Percentiles rank a stretch among this genome's conserved stretches.
These are phyloP conservation scores for Caligus rogercresseyi DNA, from an alignment of 1,140 invertebrate genomes.

Conservation along the genomic window DNA sequence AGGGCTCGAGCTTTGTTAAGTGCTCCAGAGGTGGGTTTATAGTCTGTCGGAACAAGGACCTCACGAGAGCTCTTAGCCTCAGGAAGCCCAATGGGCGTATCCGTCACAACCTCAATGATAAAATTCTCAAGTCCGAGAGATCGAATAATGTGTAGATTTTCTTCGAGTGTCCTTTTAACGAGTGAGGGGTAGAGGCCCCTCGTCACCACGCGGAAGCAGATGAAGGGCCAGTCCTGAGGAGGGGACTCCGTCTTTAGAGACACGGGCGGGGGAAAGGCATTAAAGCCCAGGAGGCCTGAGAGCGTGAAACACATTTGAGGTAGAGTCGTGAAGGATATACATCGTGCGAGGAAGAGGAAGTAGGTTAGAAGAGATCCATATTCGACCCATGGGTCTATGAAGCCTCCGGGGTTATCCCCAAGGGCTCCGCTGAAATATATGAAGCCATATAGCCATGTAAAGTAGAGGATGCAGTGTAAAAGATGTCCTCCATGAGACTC, in stretches of 20 bases:
- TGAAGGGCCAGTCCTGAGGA: slow-evolving; percentile 75
- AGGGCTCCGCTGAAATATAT: not conserved
- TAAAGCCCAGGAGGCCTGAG: slow-evolving; percentile 70
- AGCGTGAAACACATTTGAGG: slow-evolving; percentile 70
- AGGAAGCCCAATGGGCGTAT: slow-evolving; percentile 46
- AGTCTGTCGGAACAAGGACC: slow-evolving; percentile 65
- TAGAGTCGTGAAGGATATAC: slow-evolving; percentile 20
- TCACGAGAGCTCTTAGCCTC: slow-evolving; percentile 53
- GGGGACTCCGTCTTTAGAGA: slow-evolving; percentile 70
- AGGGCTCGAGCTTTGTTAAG: slow-evolving; percentile 86
- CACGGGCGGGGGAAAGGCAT: slow-evolving; percentile 85
- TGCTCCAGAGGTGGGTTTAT: slow-evolving; percentile 71
- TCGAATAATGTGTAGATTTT: slow-evolving; percentile 73
- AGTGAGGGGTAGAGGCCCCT: slow-evolving; percentile 83
- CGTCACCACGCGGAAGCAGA: slow-evolving; percentile 87
- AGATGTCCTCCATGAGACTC: not conserved
- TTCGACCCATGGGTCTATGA: not conserved
- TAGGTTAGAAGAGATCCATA: not conserved
- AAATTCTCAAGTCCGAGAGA: slow-evolving; percentile 87
- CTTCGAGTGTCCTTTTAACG: slow-evolving; percentile 64
- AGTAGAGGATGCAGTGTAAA: not conserved
- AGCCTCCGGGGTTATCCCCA: not conserved
- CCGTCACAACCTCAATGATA: slow-evolving; percentile 89
- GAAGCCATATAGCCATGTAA: not conserved
- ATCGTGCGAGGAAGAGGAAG: not conserved